Evolutionary conservation across 64 coral and sea anemone genomes (phyloP).

Genomic region (Astreopora myriophthalma): DNA sequence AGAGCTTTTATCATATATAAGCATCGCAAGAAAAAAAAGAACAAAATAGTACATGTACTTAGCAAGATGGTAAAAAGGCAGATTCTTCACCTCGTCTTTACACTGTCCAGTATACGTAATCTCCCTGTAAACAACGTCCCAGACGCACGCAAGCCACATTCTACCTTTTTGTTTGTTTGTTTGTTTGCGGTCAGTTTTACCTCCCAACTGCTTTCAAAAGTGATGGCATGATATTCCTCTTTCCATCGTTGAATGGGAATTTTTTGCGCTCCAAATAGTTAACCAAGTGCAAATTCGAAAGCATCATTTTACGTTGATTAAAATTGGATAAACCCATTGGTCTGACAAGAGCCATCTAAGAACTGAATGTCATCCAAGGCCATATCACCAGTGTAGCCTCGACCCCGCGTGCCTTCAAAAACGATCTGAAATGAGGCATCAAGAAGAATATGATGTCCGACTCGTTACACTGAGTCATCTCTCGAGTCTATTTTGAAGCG

Average conservation of each 20-base stretch:
- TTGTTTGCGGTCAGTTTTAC: not conserved
- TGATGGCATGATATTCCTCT: too few relatives aligned
- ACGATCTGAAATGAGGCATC: not conserved
- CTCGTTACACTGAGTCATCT: too few relatives aligned
- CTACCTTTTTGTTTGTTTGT: not conserved
- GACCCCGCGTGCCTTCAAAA: slow-evolving; percentile 16
- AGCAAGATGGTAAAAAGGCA: too few relatives aligned
- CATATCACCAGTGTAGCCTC: slow-evolving; percentile 37
- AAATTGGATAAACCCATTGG: not conserved
- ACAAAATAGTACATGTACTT: too few relatives aligned
- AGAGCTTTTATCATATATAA: too few relatives aligned
- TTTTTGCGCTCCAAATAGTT: not conserved
- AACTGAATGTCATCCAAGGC: slow-evolving; percentile 36
- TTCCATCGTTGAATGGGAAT: too few relatives aligned
- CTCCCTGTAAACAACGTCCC: too few relatives aligned
- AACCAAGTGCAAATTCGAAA: not conserved
- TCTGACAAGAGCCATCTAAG: not conserved
- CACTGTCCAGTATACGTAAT: too few relatives aligned
- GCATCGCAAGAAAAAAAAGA: too few relatives aligned
- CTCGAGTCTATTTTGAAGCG: too few relatives aligned
- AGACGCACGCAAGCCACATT: too few relatives aligned
- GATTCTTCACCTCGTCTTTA: too few relatives aligned
- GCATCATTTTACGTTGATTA: not conserved
- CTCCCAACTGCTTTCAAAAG: not conserved
- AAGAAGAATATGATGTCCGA: not conserved